Percentiles rank a stretch among this genome's conserved stretches.
Evolutionary conservation across 2,797 vertebrate species (phyloP).

Genomic region (Pachyuromys duprasi): DNA sequence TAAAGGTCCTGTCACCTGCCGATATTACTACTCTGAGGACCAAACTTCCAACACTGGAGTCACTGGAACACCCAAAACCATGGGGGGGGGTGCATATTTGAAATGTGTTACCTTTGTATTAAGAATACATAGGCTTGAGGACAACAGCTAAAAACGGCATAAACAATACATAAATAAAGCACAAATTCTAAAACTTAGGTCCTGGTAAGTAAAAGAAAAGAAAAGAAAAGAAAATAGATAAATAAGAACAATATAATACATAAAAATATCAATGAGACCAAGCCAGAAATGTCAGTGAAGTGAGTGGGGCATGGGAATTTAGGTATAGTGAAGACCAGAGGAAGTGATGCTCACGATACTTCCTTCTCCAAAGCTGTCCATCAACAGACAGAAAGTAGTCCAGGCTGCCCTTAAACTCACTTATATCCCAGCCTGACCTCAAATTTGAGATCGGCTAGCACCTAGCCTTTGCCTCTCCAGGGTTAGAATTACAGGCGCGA

Average conservation of each 20-base stretch:
- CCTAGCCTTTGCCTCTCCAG: background rate
- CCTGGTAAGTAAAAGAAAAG: background rate
- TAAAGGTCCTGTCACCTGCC: background rate
- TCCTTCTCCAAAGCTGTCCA: background rate
- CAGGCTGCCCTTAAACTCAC: background rate
- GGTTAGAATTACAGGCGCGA: background rate
- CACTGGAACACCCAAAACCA: background rate
- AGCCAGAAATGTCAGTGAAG: background rate
- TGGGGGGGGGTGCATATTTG: too few relatives aligned
- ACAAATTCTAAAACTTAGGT: background rate
- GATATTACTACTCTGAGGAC: background rate
- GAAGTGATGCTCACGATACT: rapidly evolving
- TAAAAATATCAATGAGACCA: background rate
- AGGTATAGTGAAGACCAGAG: background rate
- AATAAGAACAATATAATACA: background rate
- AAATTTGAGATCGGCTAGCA: background rate
- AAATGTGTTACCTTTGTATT: background rate
- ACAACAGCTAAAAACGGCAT: background rate
- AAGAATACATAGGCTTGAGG: background rate
- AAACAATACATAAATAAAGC: background rate
- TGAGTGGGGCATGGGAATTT: rapidly evolving
- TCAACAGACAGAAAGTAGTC: background rate
- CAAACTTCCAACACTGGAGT: background rate
- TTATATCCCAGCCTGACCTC: background rate
- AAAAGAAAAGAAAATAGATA: background rate